Conservation (phyloP, 2,113 vertebrate genomes). For the Seriola dumerili region DNA sequence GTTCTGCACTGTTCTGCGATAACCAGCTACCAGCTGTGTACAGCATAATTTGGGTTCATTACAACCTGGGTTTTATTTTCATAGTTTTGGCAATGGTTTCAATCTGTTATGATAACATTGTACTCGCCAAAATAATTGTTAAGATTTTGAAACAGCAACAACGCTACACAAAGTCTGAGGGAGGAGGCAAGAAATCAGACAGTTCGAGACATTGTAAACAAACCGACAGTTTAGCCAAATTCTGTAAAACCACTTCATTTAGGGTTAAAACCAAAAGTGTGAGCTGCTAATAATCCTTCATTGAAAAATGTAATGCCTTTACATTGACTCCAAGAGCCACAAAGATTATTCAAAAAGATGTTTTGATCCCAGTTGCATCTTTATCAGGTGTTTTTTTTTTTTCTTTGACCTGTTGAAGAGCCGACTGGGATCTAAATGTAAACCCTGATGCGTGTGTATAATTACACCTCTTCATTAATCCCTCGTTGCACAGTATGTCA, state of each 20-base stretch:
- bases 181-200: not conserved
- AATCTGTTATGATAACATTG: not conserved
- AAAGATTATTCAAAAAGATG: not conserved
- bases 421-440: too few relatives aligned
- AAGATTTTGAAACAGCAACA: slow-evolving; percentile 10
- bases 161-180: slow-evolving; percentile 1
- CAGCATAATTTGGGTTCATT: not conserved
- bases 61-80: not conserved
- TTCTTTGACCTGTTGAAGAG: too few relatives aligned
- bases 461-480: too few relatives aligned
- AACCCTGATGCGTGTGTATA: too few relatives aligned
- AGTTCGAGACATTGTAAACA: not conserved
- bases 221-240: slow-evolving; percentile 7
- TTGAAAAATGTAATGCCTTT: not conserved
- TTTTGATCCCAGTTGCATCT: too few relatives aligned
- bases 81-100: slow-evolving; percentile 3
- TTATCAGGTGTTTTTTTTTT: too few relatives aligned
- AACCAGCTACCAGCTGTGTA: slow-evolving; percentile 12
- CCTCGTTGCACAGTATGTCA: not conserved
- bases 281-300: not conserved
- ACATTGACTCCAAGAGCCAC: not conserved
- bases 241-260: not conserved
- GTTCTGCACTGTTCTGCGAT: not conserved
- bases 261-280: not conserved
- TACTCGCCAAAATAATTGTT: not conserved